A percentile compares a stretch with the other conserved stretches of the same genome.
Evolutionary conservation across 2,797 vertebrate species (phyloP).

Genomic region (Merluccius polli): DNA sequence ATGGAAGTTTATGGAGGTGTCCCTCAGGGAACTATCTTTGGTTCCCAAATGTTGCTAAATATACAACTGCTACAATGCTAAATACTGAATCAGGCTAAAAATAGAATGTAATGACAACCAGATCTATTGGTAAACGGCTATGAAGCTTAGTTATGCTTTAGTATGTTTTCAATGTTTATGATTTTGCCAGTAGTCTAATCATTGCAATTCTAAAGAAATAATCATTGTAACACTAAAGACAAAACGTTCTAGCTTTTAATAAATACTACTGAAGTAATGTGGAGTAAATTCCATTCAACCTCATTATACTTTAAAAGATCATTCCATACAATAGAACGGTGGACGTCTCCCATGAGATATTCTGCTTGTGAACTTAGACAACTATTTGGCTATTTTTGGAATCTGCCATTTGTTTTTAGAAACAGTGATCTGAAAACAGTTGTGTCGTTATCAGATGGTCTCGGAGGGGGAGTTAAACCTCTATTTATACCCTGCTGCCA

Average conservation of each 20-base stretch:
- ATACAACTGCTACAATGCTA: neutral
- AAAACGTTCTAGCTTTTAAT: neutral
- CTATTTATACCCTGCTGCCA: conserved; percentile 54
- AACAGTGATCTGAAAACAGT: conserved; percentile 2
- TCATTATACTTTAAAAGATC: neutral
- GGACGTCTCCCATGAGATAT: neutral
- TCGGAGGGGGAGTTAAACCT: conserved; percentile 26
- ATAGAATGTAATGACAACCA: neutral
- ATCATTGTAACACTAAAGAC: neutral
- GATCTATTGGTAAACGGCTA: neutral
- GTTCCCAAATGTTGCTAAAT: neutral
- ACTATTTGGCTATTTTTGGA: conserved; percentile 3
- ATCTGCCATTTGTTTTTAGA: conserved; percentile 2
- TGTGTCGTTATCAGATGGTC: conserved; percentile 29
- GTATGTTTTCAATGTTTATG: neutral
- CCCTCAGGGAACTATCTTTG: neutral
- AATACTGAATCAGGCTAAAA: no score
- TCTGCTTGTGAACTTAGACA: conserved; percentile 2
- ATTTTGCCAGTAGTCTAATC: neutral
- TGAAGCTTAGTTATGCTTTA: neutral
- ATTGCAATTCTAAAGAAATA: neutral
- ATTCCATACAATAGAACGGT: neutral
- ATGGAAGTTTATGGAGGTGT: neutral
- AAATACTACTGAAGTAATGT: neutral
- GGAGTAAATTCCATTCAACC: neutral